phyloP scores from a whole-genome alignment of 2,797 vertebrate genomes.

The Champsocephalus esox region DNA sequence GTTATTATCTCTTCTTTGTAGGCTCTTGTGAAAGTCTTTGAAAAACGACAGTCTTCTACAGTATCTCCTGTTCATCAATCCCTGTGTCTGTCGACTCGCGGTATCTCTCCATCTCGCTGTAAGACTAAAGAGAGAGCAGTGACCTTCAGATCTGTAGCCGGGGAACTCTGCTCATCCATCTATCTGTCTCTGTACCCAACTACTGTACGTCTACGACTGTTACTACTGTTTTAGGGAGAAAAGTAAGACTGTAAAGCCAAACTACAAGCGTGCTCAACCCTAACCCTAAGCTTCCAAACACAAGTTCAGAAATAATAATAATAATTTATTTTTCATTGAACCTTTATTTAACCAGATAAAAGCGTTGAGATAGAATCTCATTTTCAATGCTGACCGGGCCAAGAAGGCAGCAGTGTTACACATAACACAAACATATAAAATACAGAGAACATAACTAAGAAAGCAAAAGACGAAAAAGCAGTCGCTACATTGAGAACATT shows the following conservation, averaged over 20 bases:
- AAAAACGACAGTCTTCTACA: not conserved
- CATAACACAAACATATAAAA: no score
- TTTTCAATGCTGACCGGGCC: no score
- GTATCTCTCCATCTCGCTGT: constrained; percentile 30
- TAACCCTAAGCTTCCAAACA: not conserved
- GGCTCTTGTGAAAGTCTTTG: constrained; percentile 6
- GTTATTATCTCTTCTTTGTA: not conserved
- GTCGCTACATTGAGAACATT: no score
- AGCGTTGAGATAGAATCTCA: no score
- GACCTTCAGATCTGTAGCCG: constrained; percentile 30
- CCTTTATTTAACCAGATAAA: no score
- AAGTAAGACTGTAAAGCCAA: not conserved
- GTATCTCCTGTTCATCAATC: constrained; percentile 12
- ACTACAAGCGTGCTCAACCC: not conserved
- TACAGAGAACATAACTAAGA: no score
- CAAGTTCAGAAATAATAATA: not conserved
- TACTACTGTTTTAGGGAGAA: not conserved
- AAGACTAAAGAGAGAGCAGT: constrained; percentile 20
- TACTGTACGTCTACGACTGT: no score
- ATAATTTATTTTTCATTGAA: no score
- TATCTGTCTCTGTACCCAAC: not conserved
- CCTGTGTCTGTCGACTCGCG: not conserved
- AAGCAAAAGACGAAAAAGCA: no score
- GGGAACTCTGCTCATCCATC: constrained; percentile 18
- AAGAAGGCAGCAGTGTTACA: no score